These are phyloP conservation scores for Drosophila parabipectinata DNA, from an alignment of 1,140 invertebrate species.

Conservation along the genomic window DNA sequence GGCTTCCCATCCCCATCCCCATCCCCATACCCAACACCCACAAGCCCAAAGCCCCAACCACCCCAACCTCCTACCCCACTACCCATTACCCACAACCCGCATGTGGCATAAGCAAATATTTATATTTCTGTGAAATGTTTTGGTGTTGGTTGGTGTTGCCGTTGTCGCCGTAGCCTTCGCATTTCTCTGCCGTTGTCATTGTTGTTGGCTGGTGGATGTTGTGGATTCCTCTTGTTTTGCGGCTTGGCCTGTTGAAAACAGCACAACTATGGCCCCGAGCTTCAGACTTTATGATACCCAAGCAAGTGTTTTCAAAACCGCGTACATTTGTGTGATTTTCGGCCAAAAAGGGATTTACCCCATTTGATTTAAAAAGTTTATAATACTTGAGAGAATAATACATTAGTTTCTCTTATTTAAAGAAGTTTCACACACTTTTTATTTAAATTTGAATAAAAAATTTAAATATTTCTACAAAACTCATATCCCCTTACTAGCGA, in stretches of 20 bases:
- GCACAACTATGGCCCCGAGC: constrained; percentile 22
- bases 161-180: constrained; percentile 27
- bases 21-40: neutral
- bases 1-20: neutral
- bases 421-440: neutral
- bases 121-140: constrained; percentile 70
- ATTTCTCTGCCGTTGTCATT: constrained; percentile 35
- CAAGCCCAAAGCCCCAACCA: constrained; percentile 7
- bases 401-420: no score
- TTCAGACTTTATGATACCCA: constrained; percentile 39
- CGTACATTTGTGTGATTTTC: neutral
- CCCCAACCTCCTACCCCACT: neutral
- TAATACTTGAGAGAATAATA: neutral
- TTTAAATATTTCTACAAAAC: no score
- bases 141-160: constrained; percentile 41
- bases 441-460: neutral
- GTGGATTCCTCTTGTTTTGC: constrained; percentile 30
- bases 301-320: constrained; percentile 6
- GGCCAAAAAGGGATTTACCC: neutral
- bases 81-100: constrained; percentile 19
- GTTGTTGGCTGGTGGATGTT: constrained; percentile 21
- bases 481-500: constrained; percentile 28
- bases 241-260: constrained; percentile 21
- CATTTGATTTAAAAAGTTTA: neutral
- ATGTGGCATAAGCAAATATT: constrained; percentile 75